Conservation (phyloP, 1,140 invertebrate genomes). For the Lucilia cuprina region DNA sequence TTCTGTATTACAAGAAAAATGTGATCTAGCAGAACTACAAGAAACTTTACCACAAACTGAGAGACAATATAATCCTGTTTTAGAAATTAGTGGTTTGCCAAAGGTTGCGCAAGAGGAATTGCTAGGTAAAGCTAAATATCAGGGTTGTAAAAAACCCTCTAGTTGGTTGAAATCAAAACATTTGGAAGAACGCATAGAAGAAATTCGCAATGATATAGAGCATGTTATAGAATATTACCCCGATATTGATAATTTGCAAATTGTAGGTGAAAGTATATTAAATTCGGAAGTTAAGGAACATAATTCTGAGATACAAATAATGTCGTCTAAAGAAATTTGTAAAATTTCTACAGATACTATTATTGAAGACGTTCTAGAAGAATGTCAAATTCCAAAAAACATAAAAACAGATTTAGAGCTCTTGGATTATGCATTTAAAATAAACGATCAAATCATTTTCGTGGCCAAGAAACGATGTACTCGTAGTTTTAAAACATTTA, state of each 20-base stretch:
- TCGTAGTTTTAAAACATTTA: conserved; percentile 11
- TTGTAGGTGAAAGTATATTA: conserved; percentile 41
- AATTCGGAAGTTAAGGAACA: neutral
- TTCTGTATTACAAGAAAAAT: conserved; percentile 2
- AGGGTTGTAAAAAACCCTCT: neutral
- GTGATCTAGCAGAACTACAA: conserved; percentile 37
- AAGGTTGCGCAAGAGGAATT: conserved; percentile 42
- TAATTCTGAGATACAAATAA: conserved; percentile 20
- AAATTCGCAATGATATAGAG: conserved; percentile 41
- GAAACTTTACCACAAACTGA: conserved; percentile 51
- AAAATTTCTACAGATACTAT: conserved; percentile 24
- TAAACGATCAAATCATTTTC: conserved; percentile 37
- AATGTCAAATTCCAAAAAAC: neutral
- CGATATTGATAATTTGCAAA: conserved; percentile 45
- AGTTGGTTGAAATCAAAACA: conserved; percentile 46
- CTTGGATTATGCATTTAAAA: conserved; percentile 39
- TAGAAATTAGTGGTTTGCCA: conserved; percentile 50
- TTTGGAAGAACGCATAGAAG: conserved; percentile 41
- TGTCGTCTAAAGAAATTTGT: conserved; percentile 27
- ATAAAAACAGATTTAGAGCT: neutral
- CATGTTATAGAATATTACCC: conserved; percentile 49
- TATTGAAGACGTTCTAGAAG: neutral
- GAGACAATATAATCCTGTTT: neutral
- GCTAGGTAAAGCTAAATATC: conserved; percentile 34
- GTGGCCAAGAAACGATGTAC: neutral